Conservation (phyloP, 2,888 invertebrate species). For the Alitta virens region DNA sequence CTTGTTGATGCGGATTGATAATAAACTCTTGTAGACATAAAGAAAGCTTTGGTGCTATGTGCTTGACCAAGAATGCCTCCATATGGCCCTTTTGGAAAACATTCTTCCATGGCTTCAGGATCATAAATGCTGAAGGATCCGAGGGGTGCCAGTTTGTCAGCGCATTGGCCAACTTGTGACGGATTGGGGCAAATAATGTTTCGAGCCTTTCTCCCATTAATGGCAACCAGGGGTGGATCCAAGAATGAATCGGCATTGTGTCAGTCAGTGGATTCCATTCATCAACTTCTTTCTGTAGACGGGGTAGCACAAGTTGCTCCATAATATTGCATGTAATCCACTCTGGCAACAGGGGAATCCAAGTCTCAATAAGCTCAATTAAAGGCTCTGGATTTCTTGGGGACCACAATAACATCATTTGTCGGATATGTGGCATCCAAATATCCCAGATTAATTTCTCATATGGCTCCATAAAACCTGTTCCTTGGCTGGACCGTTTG, state of each 20-base stretch:
- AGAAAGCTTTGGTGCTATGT: conserved; percentile 60
- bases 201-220: conserved; percentile 67
- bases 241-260: conserved; percentile 90
- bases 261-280: conserved; percentile 94
- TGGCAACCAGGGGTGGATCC: conserved; percentile 96
- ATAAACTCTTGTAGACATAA: conserved; percentile 50
- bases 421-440: conserved; percentile 80
- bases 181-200: conserved; percentile 81
- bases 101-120: conserved; percentile 85
- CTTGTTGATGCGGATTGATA: conserved; percentile 55
- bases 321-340: conserved; percentile 82
- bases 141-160: conserved; percentile 93
- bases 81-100: conserved; percentile 71
- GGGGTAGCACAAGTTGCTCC: conserved; percentile 78
- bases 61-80: conserved; percentile 78
- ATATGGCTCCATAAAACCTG: conserved; percentile 64
- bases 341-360: conserved; percentile 76
- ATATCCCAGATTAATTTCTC: conserved; percentile 85
- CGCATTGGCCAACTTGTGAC: conserved; percentile 85
- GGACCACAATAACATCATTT: conserved; percentile 66
- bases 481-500: conserved; percentile 33
- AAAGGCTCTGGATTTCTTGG: conserved; percentile 77
- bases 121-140: conserved; percentile 86
- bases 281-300: conserved; percentile 69
- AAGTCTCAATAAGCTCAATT: conserved; percentile 75